These are phyloP conservation scores for Boloria selene DNA, from an alignment of 2,888 invertebrate genomes.

Conservation along the genomic window DNA sequence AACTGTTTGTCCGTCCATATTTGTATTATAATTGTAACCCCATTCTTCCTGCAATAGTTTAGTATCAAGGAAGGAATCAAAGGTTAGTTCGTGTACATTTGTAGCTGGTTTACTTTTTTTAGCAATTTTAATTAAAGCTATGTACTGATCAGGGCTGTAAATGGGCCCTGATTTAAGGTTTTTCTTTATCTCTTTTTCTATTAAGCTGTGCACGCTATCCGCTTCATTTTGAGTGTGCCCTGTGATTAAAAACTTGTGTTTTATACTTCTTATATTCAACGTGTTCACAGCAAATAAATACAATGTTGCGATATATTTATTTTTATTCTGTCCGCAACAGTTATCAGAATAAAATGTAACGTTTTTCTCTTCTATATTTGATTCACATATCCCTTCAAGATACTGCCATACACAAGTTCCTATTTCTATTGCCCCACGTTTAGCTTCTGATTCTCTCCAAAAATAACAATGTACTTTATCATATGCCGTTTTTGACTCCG, in stretches of 20 bases:
- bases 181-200: constrained; percentile 32
- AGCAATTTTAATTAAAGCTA: not conserved
- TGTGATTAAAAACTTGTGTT: constrained; percentile 23
- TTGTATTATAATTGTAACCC: constrained; percentile 41
- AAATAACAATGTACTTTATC: constrained; percentile 38
- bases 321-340: constrained; percentile 34
- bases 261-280: constrained; percentile 20
- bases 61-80: constrained; percentile 20
- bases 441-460: constrained; percentile 41
- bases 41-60: constrained; percentile 38
- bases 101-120: not conserved
- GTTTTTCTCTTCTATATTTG: not conserved
- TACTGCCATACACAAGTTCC: constrained; percentile 37
- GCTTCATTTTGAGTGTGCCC: constrained; percentile 30
- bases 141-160: constrained; percentile 40
- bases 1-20: constrained; percentile 28
- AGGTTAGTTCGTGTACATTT: constrained; percentile 29
- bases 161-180: constrained; percentile 45
- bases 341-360: constrained; percentile 31
- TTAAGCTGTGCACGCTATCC: constrained; percentile 46
- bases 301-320: constrained; percentile 23
- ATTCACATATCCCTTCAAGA: constrained; percentile 18
- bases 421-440: constrained; percentile 41
- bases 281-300: constrained; percentile 25
- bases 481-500: constrained; percentile 2